Evolutionary conservation across 1,140 invertebrate species (phyloP).

Genomic region (Andricus grossulariae): DNA sequence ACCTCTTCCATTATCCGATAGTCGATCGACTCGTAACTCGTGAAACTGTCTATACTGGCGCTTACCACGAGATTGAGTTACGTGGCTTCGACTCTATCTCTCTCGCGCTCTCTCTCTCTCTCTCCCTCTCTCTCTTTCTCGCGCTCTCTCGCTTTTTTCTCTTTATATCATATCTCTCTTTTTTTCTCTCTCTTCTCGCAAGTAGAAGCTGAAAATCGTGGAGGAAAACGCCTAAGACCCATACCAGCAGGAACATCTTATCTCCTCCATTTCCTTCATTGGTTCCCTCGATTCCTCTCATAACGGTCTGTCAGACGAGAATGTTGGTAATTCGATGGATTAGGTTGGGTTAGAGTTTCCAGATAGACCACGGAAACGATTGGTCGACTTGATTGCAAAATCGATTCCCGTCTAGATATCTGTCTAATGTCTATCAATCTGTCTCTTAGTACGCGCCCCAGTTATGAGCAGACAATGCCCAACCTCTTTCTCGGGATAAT

Average conservation of each 20-base stretch:
- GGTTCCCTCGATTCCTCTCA: constrained; percentile 23
- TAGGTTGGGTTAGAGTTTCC: constrained; percentile 23
- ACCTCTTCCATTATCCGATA: background rate
- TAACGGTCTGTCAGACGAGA: constrained; percentile 30
- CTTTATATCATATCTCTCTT: background rate
- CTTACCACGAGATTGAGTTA: constrained; percentile 7
- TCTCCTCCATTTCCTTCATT: constrained; percentile 26
- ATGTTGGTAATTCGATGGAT: constrained; percentile 28
- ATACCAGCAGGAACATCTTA: background rate
- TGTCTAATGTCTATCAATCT: constrained; percentile 47
- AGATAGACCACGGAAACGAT: constrained; percentile 32
- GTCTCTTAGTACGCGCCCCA: constrained; percentile 46
- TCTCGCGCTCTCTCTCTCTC: background rate
- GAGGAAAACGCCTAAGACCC: background rate
- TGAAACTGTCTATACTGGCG: background rate
- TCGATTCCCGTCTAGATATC: constrained; percentile 63
- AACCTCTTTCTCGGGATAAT: background rate
- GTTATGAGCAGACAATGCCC: constrained; percentile 26
- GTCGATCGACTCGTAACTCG: background rate
- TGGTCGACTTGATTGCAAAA: constrained; percentile 74
- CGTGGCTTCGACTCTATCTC: background rate
- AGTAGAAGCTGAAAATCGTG: background rate
- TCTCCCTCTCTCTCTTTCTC: background rate
- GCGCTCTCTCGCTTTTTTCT: background rate
- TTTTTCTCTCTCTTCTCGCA: background rate